Percentiles rank a stretch among this genome's conserved stretches.
Evolutionary conservation across 2,888 invertebrate genomes (phyloP).

Genomic region (Pogonocherus hispidulus): DNA sequence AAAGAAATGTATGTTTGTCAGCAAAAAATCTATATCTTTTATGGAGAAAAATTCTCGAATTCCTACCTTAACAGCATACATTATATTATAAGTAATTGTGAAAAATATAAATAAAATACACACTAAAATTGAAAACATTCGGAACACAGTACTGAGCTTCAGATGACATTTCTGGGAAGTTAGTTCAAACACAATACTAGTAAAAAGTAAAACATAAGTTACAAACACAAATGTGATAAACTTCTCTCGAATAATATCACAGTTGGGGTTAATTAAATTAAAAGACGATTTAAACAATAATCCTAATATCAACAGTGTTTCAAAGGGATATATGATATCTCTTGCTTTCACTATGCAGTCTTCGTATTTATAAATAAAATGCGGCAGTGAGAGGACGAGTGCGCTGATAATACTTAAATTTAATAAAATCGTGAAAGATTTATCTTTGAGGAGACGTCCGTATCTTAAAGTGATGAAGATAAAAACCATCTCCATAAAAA

Average conservation of each 20-base stretch:
- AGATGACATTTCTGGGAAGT: background rate
- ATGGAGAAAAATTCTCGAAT: background rate
- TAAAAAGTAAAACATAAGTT: background rate
- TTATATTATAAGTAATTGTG: background rate
- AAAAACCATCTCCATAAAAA: background rate
- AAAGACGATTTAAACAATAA: slow-evolving; percentile 11
- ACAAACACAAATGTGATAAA: background rate
- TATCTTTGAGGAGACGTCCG: background rate
- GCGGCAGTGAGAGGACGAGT: background rate
- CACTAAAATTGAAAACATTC: background rate
- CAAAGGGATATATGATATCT: slow-evolving; percentile 7
- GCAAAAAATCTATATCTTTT: slow-evolving; percentile 17
- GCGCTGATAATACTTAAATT: slow-evolving; percentile 9
- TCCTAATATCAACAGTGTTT: slow-evolving; percentile 5
- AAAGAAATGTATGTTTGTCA: slow-evolving; percentile 11
- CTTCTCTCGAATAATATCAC: background rate
- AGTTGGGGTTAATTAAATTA: slow-evolving; percentile 3
- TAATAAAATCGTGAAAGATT: background rate
- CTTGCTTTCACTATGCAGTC: background rate
- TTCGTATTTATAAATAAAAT: slow-evolving; percentile 6
- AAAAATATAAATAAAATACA: background rate
- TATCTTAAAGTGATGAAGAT: background rate
- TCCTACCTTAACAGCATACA: background rate
- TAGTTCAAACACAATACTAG: slow-evolving; percentile 2
- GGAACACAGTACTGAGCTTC: background rate